A percentile compares a stretch with the other conserved stretches of the same genome.
These are phyloP conservation scores for Rissa tridactyla DNA, from an alignment of 2,113 vertebrate species.

Conservation along the genomic window DNA sequence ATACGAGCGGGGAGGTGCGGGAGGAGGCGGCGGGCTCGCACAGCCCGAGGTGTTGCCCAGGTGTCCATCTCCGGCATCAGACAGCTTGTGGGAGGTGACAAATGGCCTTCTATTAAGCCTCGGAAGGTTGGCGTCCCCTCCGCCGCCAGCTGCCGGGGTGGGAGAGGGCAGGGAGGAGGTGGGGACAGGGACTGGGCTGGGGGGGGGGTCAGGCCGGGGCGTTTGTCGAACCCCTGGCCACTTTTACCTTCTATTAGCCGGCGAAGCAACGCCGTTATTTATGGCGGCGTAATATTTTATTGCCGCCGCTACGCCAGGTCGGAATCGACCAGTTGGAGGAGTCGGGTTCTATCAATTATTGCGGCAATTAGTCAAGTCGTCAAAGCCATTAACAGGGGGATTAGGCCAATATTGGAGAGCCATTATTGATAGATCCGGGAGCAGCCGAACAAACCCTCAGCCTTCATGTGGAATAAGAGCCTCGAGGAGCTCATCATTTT, in stretches of 20 bases:
- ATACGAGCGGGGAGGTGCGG: conserved; percentile 31
- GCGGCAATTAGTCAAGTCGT: conserved; percentile 87
- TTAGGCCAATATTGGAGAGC: conserved; percentile 72
- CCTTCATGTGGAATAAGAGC: background rate
- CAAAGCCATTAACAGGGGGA: conserved; percentile 69
- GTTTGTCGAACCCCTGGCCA: background rate
- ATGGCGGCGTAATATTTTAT: conserved; percentile 81
- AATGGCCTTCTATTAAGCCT: conserved; percentile 74
- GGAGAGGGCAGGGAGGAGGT: conserved; percentile 55
- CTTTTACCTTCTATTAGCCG: background rate
- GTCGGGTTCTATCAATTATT: conserved; percentile 90
- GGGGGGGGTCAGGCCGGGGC: conserved; percentile 66
- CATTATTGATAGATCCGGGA: conserved; percentile 57
- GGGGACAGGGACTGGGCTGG: conserved; percentile 42
- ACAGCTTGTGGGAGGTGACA: conserved; percentile 79
- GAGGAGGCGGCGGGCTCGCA: conserved; percentile 22
- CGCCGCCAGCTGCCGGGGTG: conserved; percentile 37
- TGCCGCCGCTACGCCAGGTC: conserved; percentile 71
- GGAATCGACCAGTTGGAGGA: conserved; percentile 83
- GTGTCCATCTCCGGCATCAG: conserved; percentile 71
- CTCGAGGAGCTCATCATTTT: conserved; percentile 18
- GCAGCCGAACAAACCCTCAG: background rate
- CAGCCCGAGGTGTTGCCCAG: conserved; percentile 77
- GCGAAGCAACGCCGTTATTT: conserved; percentile 73
- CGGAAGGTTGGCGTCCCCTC: conserved; percentile 42